Conservation (phyloP, 2,888 invertebrate species). For the Ectemnius continuus region DNA sequence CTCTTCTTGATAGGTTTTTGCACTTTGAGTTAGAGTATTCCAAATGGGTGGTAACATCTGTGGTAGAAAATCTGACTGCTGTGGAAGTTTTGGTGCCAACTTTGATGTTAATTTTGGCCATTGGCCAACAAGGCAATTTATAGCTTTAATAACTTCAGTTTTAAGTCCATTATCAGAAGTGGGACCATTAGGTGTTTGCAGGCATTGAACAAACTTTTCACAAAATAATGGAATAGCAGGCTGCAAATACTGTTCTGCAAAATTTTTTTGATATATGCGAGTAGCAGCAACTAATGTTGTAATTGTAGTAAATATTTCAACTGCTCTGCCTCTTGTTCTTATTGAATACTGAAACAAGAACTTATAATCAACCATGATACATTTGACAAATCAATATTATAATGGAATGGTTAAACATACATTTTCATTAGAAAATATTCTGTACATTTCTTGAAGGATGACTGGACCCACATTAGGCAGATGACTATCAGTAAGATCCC, state of each 20-base stretch:
- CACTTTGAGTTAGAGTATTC: constrained; percentile 84
- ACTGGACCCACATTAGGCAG: constrained; percentile 84
- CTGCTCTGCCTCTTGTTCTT: constrained; percentile 83
- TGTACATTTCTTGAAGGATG: constrained; percentile 84
- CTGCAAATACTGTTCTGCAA: constrained; percentile 81
- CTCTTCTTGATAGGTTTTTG: constrained; percentile 83
- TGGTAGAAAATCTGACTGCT: constrained; percentile 79
- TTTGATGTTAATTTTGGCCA: constrained; percentile 82
- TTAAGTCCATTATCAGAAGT: constrained; percentile 82
- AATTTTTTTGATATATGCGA: constrained; percentile 80
- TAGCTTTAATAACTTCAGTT: constrained; percentile 82
- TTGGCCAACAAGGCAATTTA: constrained; percentile 82
- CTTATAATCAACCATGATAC: background rate
- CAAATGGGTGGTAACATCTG: constrained; percentile 84
- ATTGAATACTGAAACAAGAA: constrained; percentile 79
- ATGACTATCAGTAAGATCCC: constrained; percentile 83
- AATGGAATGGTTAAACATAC: constrained; percentile 69
- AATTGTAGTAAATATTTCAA: constrained; percentile 84
- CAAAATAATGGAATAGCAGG: constrained; percentile 85
- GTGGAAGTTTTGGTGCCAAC: constrained; percentile 82
- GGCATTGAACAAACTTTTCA: constrained; percentile 81
- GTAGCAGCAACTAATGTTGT: constrained; percentile 80
- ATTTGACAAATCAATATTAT: background rate
- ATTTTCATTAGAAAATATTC: constrained; percentile 83
- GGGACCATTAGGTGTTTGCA: constrained; percentile 80